Evolutionary conservation across 2,797 vertebrate genomes (phyloP), one percentile per base, ranked within the genome.

Genomic region (Simalia tracyae): DNA sequence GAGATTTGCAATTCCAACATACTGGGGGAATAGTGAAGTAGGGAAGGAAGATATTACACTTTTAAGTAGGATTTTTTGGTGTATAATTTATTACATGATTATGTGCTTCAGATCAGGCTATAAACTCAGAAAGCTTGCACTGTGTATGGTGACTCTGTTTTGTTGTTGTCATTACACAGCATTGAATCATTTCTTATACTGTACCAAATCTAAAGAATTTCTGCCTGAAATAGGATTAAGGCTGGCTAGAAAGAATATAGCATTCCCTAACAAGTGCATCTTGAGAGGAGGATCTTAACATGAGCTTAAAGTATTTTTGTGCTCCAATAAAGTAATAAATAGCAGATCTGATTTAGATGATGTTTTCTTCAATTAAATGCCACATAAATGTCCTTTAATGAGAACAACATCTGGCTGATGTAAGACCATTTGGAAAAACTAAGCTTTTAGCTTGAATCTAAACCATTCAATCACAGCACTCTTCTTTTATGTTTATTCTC

Each of bases 41-140:
- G 63, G 26, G 26, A 64, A 64, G 87, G 59, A 90, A 87, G 81
- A 90, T 92, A 92, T 93, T 94, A 94, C 60, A 54, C 42, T 91
- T 93, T 93, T 90, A 84, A 92, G 10, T 8, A 54, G 15, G 89
- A 50, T 59, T 19, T 91, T 14, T 86, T 94, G 93, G 36, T 17
- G 4, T 14, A 28, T 0, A 0, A 8, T n/a, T 91, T 89, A 88
- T 76, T 24, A 26, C 68, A 84, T n/a, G 81, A 87, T 57, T 19
- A 56, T 92, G 56, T 36, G 3, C 94, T 95, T 93, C 63, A 17
- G 84, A 59, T 87, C 61, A 24, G 11, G 26, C 50, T 10, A 24
- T 81, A 46, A 91, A 61, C 64, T 42, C 57, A 87, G 56, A 4
- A 9, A 31, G 2, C 56, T 94, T 1, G 1, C 31, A 2, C 91